Evolutionary conservation across 2,113 vertebrate species (phyloP), one percentile per base, ranked within the genome.

Genomic region (Aphyosemion australe): DNA sequence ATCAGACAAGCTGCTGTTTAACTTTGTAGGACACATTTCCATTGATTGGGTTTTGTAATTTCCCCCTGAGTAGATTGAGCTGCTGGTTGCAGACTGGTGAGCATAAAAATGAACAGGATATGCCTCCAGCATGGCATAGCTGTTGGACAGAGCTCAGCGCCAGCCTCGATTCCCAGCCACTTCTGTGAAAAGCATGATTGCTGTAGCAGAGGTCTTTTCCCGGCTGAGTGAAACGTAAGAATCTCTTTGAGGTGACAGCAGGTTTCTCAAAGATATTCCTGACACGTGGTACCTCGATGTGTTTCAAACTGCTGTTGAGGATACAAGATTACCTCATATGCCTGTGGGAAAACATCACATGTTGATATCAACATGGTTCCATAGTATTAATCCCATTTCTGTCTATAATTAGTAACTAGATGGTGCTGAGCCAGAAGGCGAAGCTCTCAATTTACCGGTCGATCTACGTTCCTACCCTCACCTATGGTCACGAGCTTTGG

Each of bases 41-140:
- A 89, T 87, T 87, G 87, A 87, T 86, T 86, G 82, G 82, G 71
- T 63, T 87, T 87, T 83, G 82, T 79, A 83, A 89, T 88, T 86
- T 84, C 82, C 80, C 83, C 68, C 73, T 20, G 64, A 73, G 81
- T 72, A 82, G 84, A 86, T 82, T 66, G 80, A 78, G 80, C 74
- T 75, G 55, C 68, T 55, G 62, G 47, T 68, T 55, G 77, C 67
- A 49, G 76, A 67, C 69, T 48, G 71, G 49, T 41, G 46, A 77
- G 79, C 80, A 78, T 85, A 74, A 72, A 80, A 83, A 84, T 82
- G 6, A 85, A 77, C 64, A 68, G 57, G 66, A 65, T 65, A 32
- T 56, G 68, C 74, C 71, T 76, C 66, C 65, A 79, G 76, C 74
- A 21, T 61, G 70, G 72, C 69, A 62, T 48, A 83, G 43, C 34